These are phyloP conservation scores for Sphenopsis melanotis DNA, from an alignment of 2,797 vertebrate species.

Conservation along the genomic window DNA sequence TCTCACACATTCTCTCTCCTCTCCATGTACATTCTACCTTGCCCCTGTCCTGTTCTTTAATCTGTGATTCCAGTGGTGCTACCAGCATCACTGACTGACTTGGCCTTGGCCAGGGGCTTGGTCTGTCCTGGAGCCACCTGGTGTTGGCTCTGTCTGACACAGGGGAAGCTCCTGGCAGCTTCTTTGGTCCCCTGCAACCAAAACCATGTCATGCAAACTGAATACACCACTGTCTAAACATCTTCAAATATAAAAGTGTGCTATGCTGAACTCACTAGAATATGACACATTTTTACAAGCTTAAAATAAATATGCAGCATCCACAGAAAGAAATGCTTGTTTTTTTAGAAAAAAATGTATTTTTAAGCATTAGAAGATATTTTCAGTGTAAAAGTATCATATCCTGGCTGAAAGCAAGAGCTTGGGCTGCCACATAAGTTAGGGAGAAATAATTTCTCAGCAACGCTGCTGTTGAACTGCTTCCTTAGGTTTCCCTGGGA, in stretches of 20 bases:
- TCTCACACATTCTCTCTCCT: background rate
- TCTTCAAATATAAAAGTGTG: background rate
- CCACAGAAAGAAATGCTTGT: background rate
- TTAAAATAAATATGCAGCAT: background rate
- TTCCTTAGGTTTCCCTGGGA: background rate
- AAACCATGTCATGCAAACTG: background rate
- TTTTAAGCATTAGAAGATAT: background rate
- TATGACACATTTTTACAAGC: background rate
- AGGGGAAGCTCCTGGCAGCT: background rate
- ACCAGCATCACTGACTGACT: background rate
- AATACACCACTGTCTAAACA: background rate
- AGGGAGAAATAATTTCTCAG: background rate
- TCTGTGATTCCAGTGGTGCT: background rate
- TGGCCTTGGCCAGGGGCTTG: background rate
- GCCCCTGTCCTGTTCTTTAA: fast-evolving
- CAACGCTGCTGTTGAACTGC: fast-evolving
- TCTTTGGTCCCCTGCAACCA: background rate
- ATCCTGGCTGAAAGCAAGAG: background rate
- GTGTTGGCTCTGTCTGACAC: fast-evolving
- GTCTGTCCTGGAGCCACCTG: background rate
- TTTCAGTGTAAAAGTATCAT: background rate
- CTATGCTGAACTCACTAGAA: background rate
- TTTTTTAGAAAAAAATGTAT: background rate
- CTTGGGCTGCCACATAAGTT: background rate
- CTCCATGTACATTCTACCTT: background rate